phyloP scores from a whole-genome alignment of 2,797 vertebrate genomes.

The Halcyon smyrnensis region DNA sequence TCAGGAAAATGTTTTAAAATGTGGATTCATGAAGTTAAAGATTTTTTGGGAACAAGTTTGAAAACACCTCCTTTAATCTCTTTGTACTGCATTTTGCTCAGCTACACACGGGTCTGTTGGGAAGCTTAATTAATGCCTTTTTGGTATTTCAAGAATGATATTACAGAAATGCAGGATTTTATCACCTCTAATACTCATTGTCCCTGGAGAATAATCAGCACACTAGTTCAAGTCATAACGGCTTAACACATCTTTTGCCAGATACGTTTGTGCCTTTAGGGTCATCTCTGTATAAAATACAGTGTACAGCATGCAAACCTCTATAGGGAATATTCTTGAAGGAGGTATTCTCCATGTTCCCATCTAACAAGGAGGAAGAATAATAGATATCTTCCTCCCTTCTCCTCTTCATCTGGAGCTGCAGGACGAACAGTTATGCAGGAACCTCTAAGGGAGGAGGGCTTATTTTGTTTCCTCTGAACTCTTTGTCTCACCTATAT shows the following conservation, averaged over 20 bases:
- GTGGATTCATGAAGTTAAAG: background rate
- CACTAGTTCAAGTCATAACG: background rate
- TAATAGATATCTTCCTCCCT: background rate
- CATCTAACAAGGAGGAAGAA: background rate
- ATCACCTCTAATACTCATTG: background rate
- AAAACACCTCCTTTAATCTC: background rate
- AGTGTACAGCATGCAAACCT: background rate
- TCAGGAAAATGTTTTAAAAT: background rate
- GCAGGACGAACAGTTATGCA: accelerated
- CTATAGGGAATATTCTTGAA: background rate
- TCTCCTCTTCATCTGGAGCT: background rate
- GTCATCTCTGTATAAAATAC: background rate
- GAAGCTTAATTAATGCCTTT: background rate
- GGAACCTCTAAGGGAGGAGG: background rate
- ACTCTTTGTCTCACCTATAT: background rate
- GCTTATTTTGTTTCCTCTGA: background rate
- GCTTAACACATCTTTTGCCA: background rate
- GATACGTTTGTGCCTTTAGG: background rate
- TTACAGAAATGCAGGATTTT: background rate
- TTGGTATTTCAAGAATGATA: background rate
- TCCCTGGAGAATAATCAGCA: background rate
- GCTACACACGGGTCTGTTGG: background rate
- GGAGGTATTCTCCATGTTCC: background rate
- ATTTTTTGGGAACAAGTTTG: background rate
- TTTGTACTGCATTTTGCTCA: slow-evolving; percentile 6